These are phyloP conservation scores for Andrena minutula DNA, from an alignment of 2,888 invertebrate species.

Conservation along the genomic window DNA sequence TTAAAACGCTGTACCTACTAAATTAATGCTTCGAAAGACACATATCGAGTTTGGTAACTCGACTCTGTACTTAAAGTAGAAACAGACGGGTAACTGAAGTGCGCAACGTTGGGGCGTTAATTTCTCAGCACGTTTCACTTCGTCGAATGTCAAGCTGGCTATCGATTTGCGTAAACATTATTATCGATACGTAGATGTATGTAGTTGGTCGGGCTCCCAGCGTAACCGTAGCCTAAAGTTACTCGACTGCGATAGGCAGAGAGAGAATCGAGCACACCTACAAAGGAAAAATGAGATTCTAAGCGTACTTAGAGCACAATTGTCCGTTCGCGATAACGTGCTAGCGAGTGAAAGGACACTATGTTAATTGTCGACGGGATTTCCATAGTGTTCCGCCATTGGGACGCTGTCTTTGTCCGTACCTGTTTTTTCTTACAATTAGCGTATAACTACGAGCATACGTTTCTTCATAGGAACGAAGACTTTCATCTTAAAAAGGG, in stretches of 20 bases:
- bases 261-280: conserved; percentile 31
- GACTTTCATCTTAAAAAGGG: conserved; percentile 31
- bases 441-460: conserved; percentile 43
- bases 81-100: not conserved
- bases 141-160: not conserved
- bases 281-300: conserved; percentile 47
- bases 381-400: conserved; percentile 36
- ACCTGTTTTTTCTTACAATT: conserved; percentile 66
- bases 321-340: conserved; percentile 40
- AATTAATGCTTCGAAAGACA: no score
- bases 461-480: conserved; percentile 40
- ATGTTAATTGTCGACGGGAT: conserved; percentile 28
- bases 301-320: conserved; percentile 62
- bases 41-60: no score
- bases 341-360: conserved; percentile 37
- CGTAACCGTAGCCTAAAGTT: conserved; percentile 59
- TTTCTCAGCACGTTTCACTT: conserved; percentile 20
- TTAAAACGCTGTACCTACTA: no score
- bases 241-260: conserved; percentile 35
- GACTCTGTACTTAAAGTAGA: not conserved
- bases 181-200: conserved; percentile 18
- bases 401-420: conserved; percentile 58
- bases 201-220: conserved; percentile 42
- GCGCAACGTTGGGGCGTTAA: not conserved
- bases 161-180: conserved; percentile 6